Evolutionary conservation across 1,140 invertebrate species (phyloP), one percentile per base, ranked within the genome.

Genomic region (Cryptotermes secundus): DNA sequence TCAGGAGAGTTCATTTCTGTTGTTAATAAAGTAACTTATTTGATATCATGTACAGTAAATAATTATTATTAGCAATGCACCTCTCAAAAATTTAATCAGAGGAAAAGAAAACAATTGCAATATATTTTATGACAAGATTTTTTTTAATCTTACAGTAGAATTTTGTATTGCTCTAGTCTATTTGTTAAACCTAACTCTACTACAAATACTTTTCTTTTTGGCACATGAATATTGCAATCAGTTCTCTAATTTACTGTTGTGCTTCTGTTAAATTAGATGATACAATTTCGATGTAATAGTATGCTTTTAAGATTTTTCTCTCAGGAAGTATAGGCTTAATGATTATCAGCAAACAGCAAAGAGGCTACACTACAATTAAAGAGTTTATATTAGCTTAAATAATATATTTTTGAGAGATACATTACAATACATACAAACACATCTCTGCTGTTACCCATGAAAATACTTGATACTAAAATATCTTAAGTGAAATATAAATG

Each of bases 331-430:
- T 9, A 72, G n/a, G 14, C 14, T 6, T 10, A 72, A 31, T 38
- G 59, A 14, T 31, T 31, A 22, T 59, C 19, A 59, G 24, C 26
- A 19, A 59, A 22, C 19, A 59, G 53, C 53, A 59, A 59, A 59
- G 53, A 59, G 53, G 19, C 53, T 59, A 59, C 12, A 59, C 53
- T 59, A 59, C 12, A 59, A 31, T n/a, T 4, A 19, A 10, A 31
- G 59, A 72, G 59, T 31, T 72, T 72, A 72, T 72, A 72, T 72
- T 31, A 26, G 59, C 59, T 72, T 72, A 72, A 31, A 72, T 72
- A 72, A 72, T 72, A 72, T 72, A 72, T 72, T 72, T 72, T 72
- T 72, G 59, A 72, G 59, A 72, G 59, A 72, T 72, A 72, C 59
- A 72, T 72, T 72, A 72, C 59, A 72, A 9, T 31, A 72, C 59